Conservation (phyloP, 1,140 invertebrate species). For the Colletes latitarsis region DNA sequence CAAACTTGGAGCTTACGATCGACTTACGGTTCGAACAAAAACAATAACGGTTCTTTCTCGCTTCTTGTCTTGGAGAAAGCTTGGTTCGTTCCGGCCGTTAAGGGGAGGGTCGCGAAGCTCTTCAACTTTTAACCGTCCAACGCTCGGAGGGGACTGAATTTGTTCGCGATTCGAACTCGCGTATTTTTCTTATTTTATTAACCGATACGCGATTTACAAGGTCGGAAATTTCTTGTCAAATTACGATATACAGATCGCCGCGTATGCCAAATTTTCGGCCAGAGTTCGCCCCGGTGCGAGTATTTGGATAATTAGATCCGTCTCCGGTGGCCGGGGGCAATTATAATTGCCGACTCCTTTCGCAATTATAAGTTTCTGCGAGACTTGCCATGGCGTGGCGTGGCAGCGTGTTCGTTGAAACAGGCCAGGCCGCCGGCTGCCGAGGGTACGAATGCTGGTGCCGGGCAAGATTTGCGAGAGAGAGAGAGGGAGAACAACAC, state of each 20-base stretch:
- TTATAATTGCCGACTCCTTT: constrained; percentile 82
- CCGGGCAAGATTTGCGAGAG: constrained; percentile 39
- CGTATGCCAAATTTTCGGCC: constrained; percentile 32
- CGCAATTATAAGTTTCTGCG: constrained; percentile 81
- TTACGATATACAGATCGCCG: neutral
- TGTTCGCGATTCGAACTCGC: too few relatives aligned
- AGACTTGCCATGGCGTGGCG: constrained; percentile 70
- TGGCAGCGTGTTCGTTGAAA: constrained; percentile 59
- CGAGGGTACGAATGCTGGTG: constrained; percentile 34
- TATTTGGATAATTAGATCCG: constrained; percentile 78
- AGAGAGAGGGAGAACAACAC: constrained; percentile 13
- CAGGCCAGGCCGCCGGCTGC: constrained; percentile 52
- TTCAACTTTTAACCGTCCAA: too few relatives aligned
- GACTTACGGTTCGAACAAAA: neutral
- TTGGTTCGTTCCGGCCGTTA: too few relatives aligned
- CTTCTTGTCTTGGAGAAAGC: too few relatives aligned
- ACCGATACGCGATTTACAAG: too few relatives aligned
- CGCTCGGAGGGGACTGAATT: too few relatives aligned
- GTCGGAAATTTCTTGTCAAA: too few relatives aligned
- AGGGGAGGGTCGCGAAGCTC: too few relatives aligned
- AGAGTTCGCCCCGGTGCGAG: constrained; percentile 57
- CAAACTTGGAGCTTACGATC: neutral
- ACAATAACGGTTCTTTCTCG: too few relatives aligned
- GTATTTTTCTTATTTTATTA: too few relatives aligned
- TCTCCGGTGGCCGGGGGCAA: constrained; percentile 75